Conservation (phyloP, 2,888 invertebrate species). For the Cryptocephalus primarius region DNA sequence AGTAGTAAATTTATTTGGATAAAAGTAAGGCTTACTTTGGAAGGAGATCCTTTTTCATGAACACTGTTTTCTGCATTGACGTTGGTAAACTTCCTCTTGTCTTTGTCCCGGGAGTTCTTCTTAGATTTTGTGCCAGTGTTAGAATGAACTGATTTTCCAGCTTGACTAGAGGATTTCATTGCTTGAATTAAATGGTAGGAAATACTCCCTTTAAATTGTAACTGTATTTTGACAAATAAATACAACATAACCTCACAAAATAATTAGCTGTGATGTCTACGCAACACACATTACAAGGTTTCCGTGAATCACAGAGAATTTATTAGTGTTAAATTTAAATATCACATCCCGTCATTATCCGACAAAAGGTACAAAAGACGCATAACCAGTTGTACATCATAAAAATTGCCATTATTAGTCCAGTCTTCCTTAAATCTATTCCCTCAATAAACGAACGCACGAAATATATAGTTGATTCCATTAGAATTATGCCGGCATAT, state of each 20-base stretch:
- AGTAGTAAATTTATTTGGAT: not conserved
- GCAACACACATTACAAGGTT: no score
- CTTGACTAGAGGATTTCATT: constrained; percentile 9
- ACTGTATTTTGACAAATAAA: not conserved
- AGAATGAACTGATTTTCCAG: constrained; percentile 7
- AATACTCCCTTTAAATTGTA: not conserved
- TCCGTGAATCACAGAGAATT: no score
- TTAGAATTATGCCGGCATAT: constrained; percentile 27
- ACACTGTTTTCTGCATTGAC: constrained; percentile 14
- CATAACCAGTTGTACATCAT: constrained; percentile 32
- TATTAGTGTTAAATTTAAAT: constrained; percentile 11
- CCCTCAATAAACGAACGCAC: constrained; percentile 23
- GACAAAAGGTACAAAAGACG: constrained; percentile 30
- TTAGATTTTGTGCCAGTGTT: constrained; percentile 18
- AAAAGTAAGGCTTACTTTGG: constrained; percentile 18
- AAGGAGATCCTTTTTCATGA: constrained; percentile 25
- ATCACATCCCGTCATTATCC: constrained; percentile 23
- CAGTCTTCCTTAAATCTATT: constrained; percentile 23
- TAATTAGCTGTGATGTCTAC: no score
- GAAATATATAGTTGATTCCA: constrained; percentile 27
- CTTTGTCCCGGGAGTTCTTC: constrained; percentile 24
- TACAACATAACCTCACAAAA: not conserved
- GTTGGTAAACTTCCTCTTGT: constrained; percentile 24
- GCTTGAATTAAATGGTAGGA: constrained; percentile 1
- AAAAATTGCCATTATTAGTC: constrained; percentile 26